Percentiles rank a stretch among this genome's conserved stretches.
These are phyloP conservation scores for Oryzias curvinotus DNA, from an alignment of 2,113 vertebrate species.

Conservation along the genomic window DNA sequence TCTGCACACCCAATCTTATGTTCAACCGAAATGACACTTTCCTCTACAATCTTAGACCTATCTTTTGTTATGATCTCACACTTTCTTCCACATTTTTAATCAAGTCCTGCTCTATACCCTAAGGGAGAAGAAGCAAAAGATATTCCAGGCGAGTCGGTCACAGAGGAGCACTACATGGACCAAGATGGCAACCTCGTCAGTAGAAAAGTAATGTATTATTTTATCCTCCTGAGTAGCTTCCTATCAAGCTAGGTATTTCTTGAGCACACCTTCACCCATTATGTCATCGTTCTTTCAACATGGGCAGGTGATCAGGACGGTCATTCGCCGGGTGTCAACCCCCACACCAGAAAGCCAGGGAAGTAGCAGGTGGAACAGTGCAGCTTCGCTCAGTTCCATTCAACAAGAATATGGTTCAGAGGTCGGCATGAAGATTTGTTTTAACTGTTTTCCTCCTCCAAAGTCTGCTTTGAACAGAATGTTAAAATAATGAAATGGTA, in stretches of 20 bases:
- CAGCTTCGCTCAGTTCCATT: conserved; percentile 50
- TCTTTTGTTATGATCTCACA: conserved; percentile 78
- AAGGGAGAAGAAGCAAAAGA: conserved; percentile 95
- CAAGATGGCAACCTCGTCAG: conserved; percentile 93
- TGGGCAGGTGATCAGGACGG: conserved; percentile 92
- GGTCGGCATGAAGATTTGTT: conserved; percentile 50
- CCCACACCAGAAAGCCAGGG: conserved; percentile 82
- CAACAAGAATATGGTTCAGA: conserved; percentile 53
- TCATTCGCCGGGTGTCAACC: conserved; percentile 87
- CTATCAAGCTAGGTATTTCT: not conserved
- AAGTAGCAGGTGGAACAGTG: conserved; percentile 72
- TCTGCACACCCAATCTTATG: conserved; percentile 20
- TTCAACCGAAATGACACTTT: conserved; percentile 16
- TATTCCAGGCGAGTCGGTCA: conserved; percentile 90
- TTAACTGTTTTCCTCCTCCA: conserved; percentile 14
- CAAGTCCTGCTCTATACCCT: conserved; percentile 51
- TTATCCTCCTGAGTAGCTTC: conserved; percentile 8
- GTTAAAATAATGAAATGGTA: no score
- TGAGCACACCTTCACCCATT: conserved; percentile 25
- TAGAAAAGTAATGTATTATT: conserved; percentile 90
- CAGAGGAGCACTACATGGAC: conserved; percentile 92
- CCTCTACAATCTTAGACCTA: conserved; percentile 36
- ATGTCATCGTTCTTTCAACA: conserved; percentile 29
- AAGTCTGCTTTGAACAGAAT: not conserved
- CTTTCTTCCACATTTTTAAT: conserved; percentile 64